Evolutionary conservation across 2,113 vertebrate genomes (phyloP), one percentile per base, ranked within the genome.

Genomic region (Rhadina sibilatrix): DNA sequence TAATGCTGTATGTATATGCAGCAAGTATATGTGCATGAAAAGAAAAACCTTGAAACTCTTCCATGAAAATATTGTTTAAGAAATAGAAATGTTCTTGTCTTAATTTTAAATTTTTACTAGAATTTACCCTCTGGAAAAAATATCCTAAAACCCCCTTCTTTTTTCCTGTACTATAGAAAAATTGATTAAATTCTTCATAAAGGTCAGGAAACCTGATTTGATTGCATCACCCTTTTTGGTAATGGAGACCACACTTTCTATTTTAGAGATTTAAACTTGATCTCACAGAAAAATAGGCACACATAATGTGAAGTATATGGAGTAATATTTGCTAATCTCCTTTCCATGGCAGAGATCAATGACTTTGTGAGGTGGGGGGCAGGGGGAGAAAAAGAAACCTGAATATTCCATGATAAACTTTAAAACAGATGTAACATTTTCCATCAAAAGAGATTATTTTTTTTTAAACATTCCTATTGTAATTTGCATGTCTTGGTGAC

Each of bases 311-410:
- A 92, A 18, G 20, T 60, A 38, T 12, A 9, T 21, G 16, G 8
- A 69, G 15, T 7, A 60, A 10, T 65, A 78, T 52, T 69, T 74
- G 14, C 19, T 74, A 33, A 81, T n/a, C 22, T 76, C 7, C 27
- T 22, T 68, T 40, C 30, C 15, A 46, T 6, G 38, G 10, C 9
- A 68, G 38, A 47, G 10, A 83, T 35, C 38, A 84, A 9, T 31
- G 18, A 49, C 37, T 65, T 60, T 1, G 0, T 5, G 14, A 11
- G 11, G 30, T 9, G 4, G 1, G 6, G 22, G 25, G 14, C 2
- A 6, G 6, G 15, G 8, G 37, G 5, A 9, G 5, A 35, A 33
- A 30, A 81, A 54, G 44, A 31, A 53, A 66, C 7, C 4, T 16
- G 11, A 69, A 11, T 9, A 46, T 42, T 69, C 25, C 3, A 9